phyloP scores from a whole-genome alignment of 2,888 invertebrate species.

The Dryobotodes eremita region DNA sequence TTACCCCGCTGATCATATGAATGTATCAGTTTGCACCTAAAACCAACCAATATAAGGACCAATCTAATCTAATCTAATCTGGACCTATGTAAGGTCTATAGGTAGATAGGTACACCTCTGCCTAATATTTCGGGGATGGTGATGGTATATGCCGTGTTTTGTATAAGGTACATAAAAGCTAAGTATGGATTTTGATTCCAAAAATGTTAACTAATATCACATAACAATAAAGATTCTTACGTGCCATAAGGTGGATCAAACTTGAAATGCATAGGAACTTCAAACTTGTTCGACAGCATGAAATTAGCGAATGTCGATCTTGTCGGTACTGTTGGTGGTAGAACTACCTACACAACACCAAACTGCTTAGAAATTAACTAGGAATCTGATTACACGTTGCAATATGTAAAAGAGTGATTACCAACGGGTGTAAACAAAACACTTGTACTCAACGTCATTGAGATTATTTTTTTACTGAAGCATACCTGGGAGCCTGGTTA shows the following conservation, averaged over 20 bases:
- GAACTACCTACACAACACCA: constrained; percentile 74
- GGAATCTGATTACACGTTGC: background rate
- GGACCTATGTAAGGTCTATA: too few species aligned
- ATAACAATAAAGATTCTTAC: constrained; percentile 74
- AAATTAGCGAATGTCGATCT: constrained; percentile 85
- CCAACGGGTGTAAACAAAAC: background rate
- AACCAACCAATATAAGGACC: too few species aligned
- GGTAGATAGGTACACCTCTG: too few species aligned
- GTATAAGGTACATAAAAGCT: background rate
- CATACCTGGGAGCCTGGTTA: background rate
- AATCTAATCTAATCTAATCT: too few species aligned
- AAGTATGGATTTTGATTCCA: background rate
- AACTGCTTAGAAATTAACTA: background rate
- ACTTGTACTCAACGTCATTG: too few species aligned
- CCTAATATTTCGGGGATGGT: too few species aligned
- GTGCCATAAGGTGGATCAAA: constrained; percentile 81
- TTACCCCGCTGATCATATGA: too few species aligned
- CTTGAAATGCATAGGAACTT: constrained; percentile 84
- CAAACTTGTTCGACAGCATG: constrained; percentile 85
- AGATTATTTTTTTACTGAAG: background rate
- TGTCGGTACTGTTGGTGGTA: constrained; percentile 87
- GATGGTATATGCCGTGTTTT: too few species aligned
- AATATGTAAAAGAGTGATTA: background rate
- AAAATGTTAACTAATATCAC: background rate
- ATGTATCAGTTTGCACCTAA: background rate